These are phyloP conservation scores for Onychostoma macrolepis DNA, from an alignment of 2,113 vertebrate genomes.

Conservation along the genomic window DNA sequence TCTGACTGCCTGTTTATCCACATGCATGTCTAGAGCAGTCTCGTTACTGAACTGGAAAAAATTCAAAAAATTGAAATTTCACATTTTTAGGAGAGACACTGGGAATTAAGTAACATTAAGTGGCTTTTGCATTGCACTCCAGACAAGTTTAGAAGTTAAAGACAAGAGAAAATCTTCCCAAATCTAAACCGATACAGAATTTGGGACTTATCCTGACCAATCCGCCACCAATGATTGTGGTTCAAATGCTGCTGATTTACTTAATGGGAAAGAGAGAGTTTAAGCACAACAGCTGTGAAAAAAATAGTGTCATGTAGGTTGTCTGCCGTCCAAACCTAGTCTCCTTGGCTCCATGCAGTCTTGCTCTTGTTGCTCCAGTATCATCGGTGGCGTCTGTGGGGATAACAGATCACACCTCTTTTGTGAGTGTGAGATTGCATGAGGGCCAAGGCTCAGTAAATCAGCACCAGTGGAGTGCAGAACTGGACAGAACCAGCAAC, in stretches of 20 bases:
- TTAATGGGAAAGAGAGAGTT: conserved; percentile 31
- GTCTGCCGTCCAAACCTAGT: conserved; percentile 48
- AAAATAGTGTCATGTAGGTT: conserved; percentile 2
- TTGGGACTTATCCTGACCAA: neutral
- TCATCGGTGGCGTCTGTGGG: conserved; percentile 47
- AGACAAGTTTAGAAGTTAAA: neutral
- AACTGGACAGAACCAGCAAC: conserved; percentile 8
- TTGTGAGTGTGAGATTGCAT: conserved; percentile 48
- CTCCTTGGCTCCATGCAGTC: conserved; percentile 48
- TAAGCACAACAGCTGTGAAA: conserved; percentile 11
- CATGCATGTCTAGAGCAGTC: conserved; percentile 1
- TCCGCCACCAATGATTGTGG: conserved; percentile 27
- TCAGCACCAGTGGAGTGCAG: neutral
- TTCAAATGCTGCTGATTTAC: conserved; percentile 31
- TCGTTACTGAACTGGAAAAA: neutral
- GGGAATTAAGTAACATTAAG: neutral
- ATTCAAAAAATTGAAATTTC: neutral
- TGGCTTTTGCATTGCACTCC: no score
- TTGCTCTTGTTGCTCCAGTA: conserved; percentile 33
- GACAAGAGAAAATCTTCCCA: neutral
- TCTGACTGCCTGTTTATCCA: conserved; percentile 46
- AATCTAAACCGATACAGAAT: neutral
- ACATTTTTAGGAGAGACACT: neutral
- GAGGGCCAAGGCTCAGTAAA: conserved; percentile 53
- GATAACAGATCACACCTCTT: conserved; percentile 55